These are phyloP conservation scores for Chesias legatella DNA, from an alignment of 2,888 invertebrate species.

Conservation along the genomic window DNA sequence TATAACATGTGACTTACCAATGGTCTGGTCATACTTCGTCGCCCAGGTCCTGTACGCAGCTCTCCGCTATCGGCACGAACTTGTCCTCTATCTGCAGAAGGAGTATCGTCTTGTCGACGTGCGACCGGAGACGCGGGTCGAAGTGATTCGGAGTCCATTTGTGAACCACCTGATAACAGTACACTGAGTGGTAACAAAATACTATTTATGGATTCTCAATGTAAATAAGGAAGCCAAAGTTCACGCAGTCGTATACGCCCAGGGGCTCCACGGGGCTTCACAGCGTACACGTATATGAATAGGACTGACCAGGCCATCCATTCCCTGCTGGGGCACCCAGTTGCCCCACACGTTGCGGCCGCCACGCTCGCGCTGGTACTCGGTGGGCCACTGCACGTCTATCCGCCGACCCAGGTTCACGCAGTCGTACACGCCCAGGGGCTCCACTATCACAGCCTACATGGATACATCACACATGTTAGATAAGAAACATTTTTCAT, in stretches of 20 bases:
- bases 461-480: too few relatives aligned
- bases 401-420: constrained; percentile 94
- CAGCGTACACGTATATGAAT: neutral
- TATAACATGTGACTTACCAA: constrained; percentile 14
- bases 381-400: constrained; percentile 97
- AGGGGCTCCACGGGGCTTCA: constrained; percentile 69
- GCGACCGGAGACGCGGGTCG: constrained; percentile 92
- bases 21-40: constrained; percentile 78
- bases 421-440: constrained; percentile 89
- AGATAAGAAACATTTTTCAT: too few relatives aligned
- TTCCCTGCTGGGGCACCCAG: constrained; percentile 94
- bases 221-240: too few relatives aligned
- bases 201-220: too few relatives aligned
- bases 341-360: constrained; percentile 92
- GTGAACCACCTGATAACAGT: constrained; percentile 86
- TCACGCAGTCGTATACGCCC: constrained; percentile 93
- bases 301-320: constrained; percentile 89
- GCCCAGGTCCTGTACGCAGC: constrained; percentile 89
- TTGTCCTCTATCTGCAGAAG: constrained; percentile 95
- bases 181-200: too few relatives aligned
- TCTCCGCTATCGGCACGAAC: constrained; percentile 95
- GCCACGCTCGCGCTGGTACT: constrained; percentile 91
- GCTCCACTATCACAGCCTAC: constrained; percentile 65
- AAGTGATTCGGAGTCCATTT: constrained; percentile 96
- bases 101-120: constrained; percentile 94